These are phyloP conservation scores for Saccostrea glomerata DNA, from an alignment of 1,140 invertebrate genomes.

Conservation along the genomic window DNA sequence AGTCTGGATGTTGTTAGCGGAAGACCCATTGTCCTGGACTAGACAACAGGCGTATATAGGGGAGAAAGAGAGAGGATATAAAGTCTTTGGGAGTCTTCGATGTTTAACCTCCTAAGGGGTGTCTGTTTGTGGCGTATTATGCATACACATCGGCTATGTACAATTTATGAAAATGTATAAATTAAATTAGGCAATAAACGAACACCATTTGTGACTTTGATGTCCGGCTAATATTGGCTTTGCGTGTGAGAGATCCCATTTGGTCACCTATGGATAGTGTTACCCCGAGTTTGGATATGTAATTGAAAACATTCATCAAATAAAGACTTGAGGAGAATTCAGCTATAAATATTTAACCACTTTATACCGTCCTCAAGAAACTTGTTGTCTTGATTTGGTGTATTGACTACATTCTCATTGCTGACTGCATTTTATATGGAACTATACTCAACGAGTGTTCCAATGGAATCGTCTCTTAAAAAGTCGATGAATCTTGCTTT, in stretches of 20 bases:
- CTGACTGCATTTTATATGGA: conserved; percentile 22
- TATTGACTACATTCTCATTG: conserved; percentile 25
- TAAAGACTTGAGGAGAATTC: conserved; percentile 16
- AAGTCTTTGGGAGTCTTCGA: conserved; percentile 16
- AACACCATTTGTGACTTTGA: conserved; percentile 30
- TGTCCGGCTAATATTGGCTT: conserved; percentile 33
- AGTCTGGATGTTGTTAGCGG: conserved; percentile 35
- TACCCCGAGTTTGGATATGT: conserved; percentile 19
- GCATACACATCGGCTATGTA: conserved; percentile 25
- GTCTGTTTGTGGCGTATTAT: conserved; percentile 33
- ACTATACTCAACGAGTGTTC: conserved; percentile 19
- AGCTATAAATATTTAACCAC: conserved; percentile 29
- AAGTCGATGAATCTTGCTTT: conserved; percentile 34
- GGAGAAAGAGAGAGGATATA: background rate
- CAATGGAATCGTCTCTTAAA: conserved; percentile 38
- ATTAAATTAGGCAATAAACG: conserved; percentile 31
- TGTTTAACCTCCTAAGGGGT: conserved; percentile 24
- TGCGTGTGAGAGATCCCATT: conserved; percentile 26
- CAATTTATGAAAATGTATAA: conserved; percentile 39
- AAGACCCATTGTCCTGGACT: conserved; percentile 4
- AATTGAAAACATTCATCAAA: conserved; percentile 38
- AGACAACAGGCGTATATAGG: background rate
- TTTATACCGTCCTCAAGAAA: conserved; percentile 38
- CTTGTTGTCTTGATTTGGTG: conserved; percentile 28
- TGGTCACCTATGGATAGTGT: conserved; percentile 35